Percentiles rank a stretch among this genome's conserved stretches.
Conservation (phyloP, 1,140 invertebrate genomes). For the Ips typographus region DNA sequence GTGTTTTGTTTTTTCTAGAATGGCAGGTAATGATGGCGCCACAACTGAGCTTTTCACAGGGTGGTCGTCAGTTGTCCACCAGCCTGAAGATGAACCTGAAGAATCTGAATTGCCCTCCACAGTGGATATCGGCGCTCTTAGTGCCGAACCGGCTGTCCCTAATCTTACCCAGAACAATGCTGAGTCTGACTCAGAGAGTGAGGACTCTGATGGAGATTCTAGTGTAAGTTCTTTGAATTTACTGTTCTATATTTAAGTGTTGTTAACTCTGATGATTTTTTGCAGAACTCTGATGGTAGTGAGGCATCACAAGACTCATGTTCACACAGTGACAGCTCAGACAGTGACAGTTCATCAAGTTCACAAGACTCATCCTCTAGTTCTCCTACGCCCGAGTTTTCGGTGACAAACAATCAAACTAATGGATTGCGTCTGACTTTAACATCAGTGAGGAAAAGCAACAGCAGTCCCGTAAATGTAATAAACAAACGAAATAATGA, state of each 20-base stretch:
- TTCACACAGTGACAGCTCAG: slow-evolving; percentile 48
- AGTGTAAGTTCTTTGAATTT: slow-evolving; percentile 48
- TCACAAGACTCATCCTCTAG: slow-evolving; percentile 47
- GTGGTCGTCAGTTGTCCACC: slow-evolving; percentile 64
- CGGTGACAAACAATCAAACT: slow-evolving; percentile 48
- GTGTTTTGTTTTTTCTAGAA: slow-evolving; percentile 32
- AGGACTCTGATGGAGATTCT: slow-evolving; percentile 52
- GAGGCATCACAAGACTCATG: slow-evolving; percentile 48
- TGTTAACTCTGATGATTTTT: slow-evolving; percentile 22
- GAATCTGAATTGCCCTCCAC: slow-evolving; percentile 62
- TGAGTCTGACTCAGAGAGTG: slow-evolving; percentile 46
- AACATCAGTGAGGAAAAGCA: slow-evolving; percentile 47
- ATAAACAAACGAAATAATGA: slow-evolving; percentile 7
- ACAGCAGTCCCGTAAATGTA: slow-evolving; percentile 37
- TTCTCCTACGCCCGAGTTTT: slow-evolving; percentile 48
- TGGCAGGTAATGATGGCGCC: slow-evolving; percentile 50
- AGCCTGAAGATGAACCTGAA: slow-evolving; percentile 63
- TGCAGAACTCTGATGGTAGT: slow-evolving; percentile 49
- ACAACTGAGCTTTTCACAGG: slow-evolving; percentile 52
- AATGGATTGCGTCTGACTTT: slow-evolving; percentile 48
- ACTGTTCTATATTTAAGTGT: neutral
- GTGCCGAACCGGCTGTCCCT: slow-evolving; percentile 45
- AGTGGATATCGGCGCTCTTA: slow-evolving; percentile 60
- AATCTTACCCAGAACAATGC: slow-evolving; percentile 41
- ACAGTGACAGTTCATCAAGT: slow-evolving; percentile 50